Evolutionary conservation across 2,113 vertebrate species (phyloP).

Genomic region (Hassar affinis): DNA sequence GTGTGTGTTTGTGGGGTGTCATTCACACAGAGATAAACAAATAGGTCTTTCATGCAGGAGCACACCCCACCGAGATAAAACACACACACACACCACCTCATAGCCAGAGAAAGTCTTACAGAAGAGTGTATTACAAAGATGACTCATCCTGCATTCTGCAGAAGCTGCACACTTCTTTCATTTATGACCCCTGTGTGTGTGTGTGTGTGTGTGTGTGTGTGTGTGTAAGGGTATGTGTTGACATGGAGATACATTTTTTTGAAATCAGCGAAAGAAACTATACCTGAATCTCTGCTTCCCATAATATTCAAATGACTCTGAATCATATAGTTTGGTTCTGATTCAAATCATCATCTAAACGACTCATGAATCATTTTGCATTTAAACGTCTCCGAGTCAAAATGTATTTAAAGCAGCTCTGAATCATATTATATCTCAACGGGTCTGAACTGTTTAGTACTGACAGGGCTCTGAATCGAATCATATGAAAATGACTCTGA

Average conservation of each 20-base stretch:
- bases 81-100: constrained; percentile 9
- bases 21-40: constrained; percentile 19
- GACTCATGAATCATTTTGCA: too few relatives aligned
- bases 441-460: neutral
- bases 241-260: neutral
- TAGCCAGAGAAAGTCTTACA: neutral
- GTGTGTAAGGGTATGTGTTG: neutral
- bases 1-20: neutral
- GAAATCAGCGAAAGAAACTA: neutral
- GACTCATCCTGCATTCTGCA: neutral
- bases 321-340: too few relatives aligned
- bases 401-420: too few relatives aligned
- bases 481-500: neutral
- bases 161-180: neutral
- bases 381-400: too few relatives aligned
- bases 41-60: neutral
- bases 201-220: neutral
- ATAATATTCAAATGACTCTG: too few relatives aligned
- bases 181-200: neutral
- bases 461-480: neutral
- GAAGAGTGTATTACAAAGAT: neutral
- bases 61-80: neutral
- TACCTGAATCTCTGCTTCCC: neutral
- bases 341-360: too few relatives aligned
- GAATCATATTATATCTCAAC: neutral